A percentile compares a stretch with the other conserved stretches of the same genome.
Evolutionary conservation across 2,113 vertebrate genomes (phyloP).

Genomic region (Oncorhynchus clarkii): DNA sequence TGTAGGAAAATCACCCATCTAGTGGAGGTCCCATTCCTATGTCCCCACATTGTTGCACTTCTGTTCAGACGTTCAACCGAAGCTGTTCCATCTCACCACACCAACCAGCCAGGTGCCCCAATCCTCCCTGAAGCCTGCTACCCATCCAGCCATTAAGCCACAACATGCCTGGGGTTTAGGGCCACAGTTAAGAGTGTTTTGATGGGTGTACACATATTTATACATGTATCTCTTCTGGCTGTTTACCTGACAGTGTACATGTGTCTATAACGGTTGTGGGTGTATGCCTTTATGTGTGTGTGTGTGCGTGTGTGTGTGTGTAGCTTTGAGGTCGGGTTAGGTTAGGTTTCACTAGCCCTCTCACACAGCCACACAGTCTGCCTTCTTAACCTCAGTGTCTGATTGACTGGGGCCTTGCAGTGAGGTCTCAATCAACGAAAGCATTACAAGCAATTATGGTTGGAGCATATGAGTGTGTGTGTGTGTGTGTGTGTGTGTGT

Average conservation of each 20-base stretch:
- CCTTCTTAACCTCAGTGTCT: conserved; percentile 68
- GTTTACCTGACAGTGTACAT: conserved; percentile 33
- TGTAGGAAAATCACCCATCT: too few species aligned
- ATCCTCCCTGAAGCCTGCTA: too few species aligned
- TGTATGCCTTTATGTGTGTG: conserved; percentile 36
- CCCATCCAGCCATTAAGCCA: too few species aligned
- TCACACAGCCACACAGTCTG: conserved; percentile 59
- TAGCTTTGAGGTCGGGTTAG: conserved; percentile 30
- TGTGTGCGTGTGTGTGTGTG: conserved; percentile 19
- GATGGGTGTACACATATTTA: conserved; percentile 45
- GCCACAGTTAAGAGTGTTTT: conserved; percentile 10
- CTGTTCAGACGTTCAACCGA: too few species aligned
- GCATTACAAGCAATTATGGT: conserved; percentile 65
- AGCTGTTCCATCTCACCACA: too few species aligned
- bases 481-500: not conserved
- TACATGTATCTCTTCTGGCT: conserved; percentile 34
- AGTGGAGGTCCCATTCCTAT: too few species aligned
- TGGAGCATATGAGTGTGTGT: conserved; percentile 14
- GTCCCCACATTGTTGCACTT: too few species aligned
- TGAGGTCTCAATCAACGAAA: conserved; percentile 64
- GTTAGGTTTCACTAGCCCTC: conserved; percentile 53
- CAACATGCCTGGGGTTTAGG: too few species aligned
- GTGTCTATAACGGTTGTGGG: conserved; percentile 33
- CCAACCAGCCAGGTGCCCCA: too few species aligned
- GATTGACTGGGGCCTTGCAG: conserved; percentile 47